Percentiles rank a stretch among this genome's conserved stretches.
These are phyloP conservation scores for Erebia aethiops DNA, from an alignment of 2,888 invertebrate species.

Conservation along the genomic window DNA sequence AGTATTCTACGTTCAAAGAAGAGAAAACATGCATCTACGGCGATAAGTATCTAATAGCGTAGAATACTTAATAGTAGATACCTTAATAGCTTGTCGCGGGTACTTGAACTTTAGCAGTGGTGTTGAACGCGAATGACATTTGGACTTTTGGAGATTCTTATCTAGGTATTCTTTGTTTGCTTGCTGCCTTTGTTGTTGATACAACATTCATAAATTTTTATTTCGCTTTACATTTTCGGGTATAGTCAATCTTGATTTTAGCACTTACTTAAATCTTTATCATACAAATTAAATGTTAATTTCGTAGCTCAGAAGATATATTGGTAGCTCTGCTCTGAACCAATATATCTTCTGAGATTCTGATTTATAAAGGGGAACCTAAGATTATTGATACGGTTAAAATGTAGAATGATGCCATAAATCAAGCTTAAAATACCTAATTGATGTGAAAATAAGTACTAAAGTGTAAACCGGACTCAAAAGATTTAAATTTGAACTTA, in stretches of 20 bases:
- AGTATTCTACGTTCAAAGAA: not conserved
- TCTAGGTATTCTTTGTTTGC: slow-evolving; percentile 7
- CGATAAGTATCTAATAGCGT: too few species aligned
- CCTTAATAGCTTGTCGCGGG: slow-evolving; percentile 42
- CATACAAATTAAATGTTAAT: too few species aligned
- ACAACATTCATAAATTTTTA: not conserved
- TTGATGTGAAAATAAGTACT: not conserved
- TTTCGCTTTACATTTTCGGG: not conserved
- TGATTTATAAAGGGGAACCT: too few species aligned
- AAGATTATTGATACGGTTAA: not conserved
- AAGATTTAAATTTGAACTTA: not conserved
- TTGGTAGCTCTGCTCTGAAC: too few species aligned
- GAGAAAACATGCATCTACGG: not conserved
- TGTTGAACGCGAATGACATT: slow-evolving; percentile 17
- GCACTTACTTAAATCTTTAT: too few species aligned
- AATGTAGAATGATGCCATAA: not conserved
- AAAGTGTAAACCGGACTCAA: not conserved
- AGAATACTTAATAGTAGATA: not conserved
- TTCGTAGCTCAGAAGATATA: too few species aligned
- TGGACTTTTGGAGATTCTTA: slow-evolving; percentile 1
- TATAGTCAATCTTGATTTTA: too few species aligned
- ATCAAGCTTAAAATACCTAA: not conserved
- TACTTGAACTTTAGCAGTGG: slow-evolving; percentile 69
- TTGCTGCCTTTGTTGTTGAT: not conserved
- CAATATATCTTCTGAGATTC: too few species aligned